These are phyloP conservation scores for Colossoma macropomum DNA, from an alignment of 2,113 vertebrate genomes.

Conservation along the genomic window DNA sequence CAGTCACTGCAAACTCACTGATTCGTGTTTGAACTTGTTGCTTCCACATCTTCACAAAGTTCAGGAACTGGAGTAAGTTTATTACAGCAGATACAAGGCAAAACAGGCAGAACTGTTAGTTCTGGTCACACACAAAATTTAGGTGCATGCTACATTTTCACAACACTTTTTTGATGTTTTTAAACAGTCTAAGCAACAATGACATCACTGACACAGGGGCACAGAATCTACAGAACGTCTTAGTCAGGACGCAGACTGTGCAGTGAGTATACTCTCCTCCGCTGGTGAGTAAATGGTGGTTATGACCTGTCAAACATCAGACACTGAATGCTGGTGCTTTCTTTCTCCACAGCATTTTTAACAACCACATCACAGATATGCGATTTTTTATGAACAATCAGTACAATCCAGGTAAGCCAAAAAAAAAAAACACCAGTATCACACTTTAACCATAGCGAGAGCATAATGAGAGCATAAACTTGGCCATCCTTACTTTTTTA, in stretches of 20 bases:
- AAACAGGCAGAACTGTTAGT: neutral
- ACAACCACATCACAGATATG: slow-evolving; percentile 37
- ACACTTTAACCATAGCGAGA: no score
- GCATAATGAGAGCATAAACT: neutral
- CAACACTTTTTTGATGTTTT: neutral
- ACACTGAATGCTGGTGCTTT: neutral
- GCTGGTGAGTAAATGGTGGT: neutral
- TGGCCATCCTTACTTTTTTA: neutral
- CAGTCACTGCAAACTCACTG: slow-evolving; percentile 51
- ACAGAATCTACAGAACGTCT: neutral
- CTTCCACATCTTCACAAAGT: slow-evolving; percentile 53
- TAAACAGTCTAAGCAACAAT: slow-evolving; percentile 52
- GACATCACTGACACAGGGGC: slow-evolving; percentile 50
- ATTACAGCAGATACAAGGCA: no score
- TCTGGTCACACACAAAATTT: neutral
- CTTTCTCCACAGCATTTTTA: slow-evolving; percentile 29
- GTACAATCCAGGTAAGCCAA: neutral
- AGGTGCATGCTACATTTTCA: neutral
- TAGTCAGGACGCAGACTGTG: slow-evolving; percentile 33
- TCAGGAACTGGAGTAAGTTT: slow-evolving; percentile 48
- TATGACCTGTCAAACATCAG: neutral
- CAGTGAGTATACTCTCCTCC: slow-evolving; percentile 34
- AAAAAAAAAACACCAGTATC: neutral
- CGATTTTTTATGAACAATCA: neutral
- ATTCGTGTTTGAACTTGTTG: slow-evolving; percentile 37